Base-by-base conservation (phyloP, 1,140 invertebrate genomes). In the Chymomyza costata region DNA sequence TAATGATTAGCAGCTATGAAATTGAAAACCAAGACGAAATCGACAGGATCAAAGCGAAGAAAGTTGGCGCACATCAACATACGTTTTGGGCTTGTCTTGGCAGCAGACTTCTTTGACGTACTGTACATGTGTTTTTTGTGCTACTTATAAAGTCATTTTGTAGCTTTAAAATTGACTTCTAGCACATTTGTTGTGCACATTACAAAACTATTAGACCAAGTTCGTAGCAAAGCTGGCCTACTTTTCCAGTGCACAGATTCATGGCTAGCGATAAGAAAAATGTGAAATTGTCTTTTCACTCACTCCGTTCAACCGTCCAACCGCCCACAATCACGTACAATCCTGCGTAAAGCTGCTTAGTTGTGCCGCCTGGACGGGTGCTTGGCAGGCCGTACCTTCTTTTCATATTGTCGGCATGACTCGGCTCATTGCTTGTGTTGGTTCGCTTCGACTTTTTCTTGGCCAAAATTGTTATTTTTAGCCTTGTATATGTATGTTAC, bases 131-230 rank as follows among this genome's bases (percentile, higher is more conserved):
- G 21, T 8, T 25, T 3, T 8, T 8, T 8, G 21, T 6, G 73
- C 73, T 65, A 65, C 56, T 80, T 80, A 80, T 80, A 68, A 68
- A 80, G 73, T 65, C 73, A 80, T 80, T 80, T 28, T 41, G 34
- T 41, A 34, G 34, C 53, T 48, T 34, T 39, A 32, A 58, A 80
- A 78, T 54, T 65, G 53, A 56, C 59, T 58, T 49, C 73, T 41
- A 13, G 3, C 15, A 38, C 35, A 38, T 38, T 38, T 38, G 11
- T 13, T 38, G 35, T 17, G 35, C 11, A 16, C 35, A 38, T 38
- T 17, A 17, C 15, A 6, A 38, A 38, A 38, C 35, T 38, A 38
- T 38, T 38, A 38, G 14, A 17, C 10, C 8, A 14, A 6, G 3
- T 3, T 3, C 32, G 32, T 5, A 34, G 8, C 13, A 34, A 34